These are phyloP conservation scores for Carapus acus DNA, from an alignment of 2,797 vertebrate genomes.

Conservation along the genomic window DNA sequence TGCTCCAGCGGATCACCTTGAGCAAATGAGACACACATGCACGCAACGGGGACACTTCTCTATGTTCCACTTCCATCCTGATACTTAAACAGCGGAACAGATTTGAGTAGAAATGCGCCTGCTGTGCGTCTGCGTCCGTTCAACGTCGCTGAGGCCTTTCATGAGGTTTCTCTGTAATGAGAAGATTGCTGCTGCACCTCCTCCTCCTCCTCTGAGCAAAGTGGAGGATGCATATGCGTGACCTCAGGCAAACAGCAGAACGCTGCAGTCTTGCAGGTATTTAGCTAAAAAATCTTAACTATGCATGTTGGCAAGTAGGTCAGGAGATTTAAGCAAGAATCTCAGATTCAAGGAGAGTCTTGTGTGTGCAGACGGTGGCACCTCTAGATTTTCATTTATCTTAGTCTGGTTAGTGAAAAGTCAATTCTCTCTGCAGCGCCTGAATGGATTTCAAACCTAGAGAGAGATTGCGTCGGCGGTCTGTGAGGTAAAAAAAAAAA, in stretches of 20 bases:
- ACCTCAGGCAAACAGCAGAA: neutral
- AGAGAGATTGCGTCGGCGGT: no score
- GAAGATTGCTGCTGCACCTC: neutral
- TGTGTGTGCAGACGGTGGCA: no score
- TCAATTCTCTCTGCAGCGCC: no score
- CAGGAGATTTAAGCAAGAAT: neutral
- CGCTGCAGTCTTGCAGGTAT: neutral
- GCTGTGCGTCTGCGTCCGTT: neutral
- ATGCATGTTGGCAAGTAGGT: neutral
- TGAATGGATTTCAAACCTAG: no score
- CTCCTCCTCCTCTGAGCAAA: neutral
- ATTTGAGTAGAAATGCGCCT: slow-evolving; percentile 2
- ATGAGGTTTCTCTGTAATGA: slow-evolving; percentile 1
- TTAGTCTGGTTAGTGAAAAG: no score
- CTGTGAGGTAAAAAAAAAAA: no score
- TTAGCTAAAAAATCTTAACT: neutral
- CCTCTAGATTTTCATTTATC: neutral
- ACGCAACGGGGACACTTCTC: slow-evolving; percentile 11
- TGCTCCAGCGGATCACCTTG: slow-evolving; percentile 16
- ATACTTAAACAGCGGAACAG: slow-evolving; percentile 6
- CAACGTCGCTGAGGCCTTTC: neutral
- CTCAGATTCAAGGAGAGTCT: no score
- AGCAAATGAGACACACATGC: slow-evolving; percentile 14
- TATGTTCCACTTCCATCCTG: slow-evolving; percentile 1
- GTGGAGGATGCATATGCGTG: neutral